These are phyloP conservation scores for Aegithalos caudatus DNA, from an alignment of 2,113 vertebrate genomes.

Conservation along the genomic window DNA sequence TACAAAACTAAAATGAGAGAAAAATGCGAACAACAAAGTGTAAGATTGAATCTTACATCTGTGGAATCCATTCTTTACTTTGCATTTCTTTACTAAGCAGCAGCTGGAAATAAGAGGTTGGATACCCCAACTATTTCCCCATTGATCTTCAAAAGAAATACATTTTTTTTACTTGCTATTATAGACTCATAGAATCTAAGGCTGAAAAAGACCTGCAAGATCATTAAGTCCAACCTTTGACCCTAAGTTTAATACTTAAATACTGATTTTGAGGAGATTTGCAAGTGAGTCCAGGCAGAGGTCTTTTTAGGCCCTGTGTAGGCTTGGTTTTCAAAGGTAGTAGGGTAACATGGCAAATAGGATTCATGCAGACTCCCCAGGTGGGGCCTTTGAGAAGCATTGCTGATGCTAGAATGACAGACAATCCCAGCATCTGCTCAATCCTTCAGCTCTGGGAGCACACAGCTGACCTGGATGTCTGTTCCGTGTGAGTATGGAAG, in stretches of 20 bases:
- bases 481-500: not conserved
- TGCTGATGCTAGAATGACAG: not conserved
- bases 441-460: not conserved
- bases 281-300: not conserved
- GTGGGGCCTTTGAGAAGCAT: not conserved
- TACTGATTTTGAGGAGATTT: not conserved
- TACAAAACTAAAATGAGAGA: not conserved
- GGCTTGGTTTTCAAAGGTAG: not conserved
- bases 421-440: rapidly evolving
- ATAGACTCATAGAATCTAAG: not conserved
- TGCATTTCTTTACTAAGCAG: not conserved
- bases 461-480: not conserved
- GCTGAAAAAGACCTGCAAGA: not conserved
- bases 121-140: not conserved
- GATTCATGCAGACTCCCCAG: not conserved
- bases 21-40: not conserved
- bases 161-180: not conserved
- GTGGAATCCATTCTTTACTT: not conserved
- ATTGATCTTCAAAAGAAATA: not conserved
- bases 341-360: not conserved
- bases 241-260: not conserved
- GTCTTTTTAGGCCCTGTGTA: not conserved
- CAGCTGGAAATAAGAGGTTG: not conserved
- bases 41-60: not conserved
- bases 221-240: not conserved